These are phyloP conservation scores for Ctenopoma kingsleyae DNA, from an alignment of 2,797 vertebrate genomes.

Conservation along the genomic window DNA sequence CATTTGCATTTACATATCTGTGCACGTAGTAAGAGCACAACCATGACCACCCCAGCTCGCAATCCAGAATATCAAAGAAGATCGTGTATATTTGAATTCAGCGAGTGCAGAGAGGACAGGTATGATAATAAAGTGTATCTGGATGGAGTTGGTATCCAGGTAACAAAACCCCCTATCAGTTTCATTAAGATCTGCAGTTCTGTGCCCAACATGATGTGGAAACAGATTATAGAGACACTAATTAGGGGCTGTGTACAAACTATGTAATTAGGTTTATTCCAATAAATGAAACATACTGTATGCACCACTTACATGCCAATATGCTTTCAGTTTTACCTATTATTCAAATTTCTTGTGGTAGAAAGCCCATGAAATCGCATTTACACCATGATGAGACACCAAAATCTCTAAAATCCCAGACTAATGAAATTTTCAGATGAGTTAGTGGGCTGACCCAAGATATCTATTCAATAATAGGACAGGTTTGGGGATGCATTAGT, in stretches of 20 bases:
- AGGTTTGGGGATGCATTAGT: conserved; percentile 8
- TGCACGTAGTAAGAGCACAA: conserved; percentile 37
- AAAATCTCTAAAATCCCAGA: conserved; percentile 28
- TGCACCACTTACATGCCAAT: neutral
- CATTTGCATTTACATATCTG: conserved; percentile 53
- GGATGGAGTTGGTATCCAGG: conserved; percentile 75
- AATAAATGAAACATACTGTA: neutral
- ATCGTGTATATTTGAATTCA: conserved; percentile 72
- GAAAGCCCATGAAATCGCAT: no score
- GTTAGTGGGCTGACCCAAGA: conserved; percentile 18
- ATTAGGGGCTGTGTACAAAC: conserved; percentile 1
- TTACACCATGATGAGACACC: conserved; percentile 25
- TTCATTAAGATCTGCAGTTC: conserved; percentile 51
- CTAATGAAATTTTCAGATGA: conserved; percentile 42
- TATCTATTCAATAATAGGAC: conserved; percentile 4
- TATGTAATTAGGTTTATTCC: neutral
- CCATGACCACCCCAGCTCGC: conserved; percentile 47
- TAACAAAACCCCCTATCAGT: conserved; percentile 70
- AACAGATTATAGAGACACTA: conserved; percentile 24
- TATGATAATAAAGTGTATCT: conserved; percentile 68
- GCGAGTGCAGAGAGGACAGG: conserved; percentile 35
- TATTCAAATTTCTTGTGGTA: conserved; percentile 8
- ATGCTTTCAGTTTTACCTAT: neutral
- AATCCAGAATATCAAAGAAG: conserved; percentile 63
- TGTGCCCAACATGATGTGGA: conserved; percentile 30